Conservation (phyloP, 1,140 invertebrate species). For the Cecropterus lyciades region DNA sequence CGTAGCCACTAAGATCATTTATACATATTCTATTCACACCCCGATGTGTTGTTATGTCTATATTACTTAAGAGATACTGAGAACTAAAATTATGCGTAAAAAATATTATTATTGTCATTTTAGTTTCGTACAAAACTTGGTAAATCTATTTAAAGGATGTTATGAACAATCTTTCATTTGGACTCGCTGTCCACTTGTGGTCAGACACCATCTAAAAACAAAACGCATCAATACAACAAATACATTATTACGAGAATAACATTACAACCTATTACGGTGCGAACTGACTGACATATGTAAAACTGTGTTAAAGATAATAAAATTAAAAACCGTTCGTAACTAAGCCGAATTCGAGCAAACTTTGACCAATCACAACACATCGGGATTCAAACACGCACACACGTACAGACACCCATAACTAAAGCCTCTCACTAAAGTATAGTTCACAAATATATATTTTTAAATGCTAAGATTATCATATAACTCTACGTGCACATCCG, state of each 20-base stretch:
- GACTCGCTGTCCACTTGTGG: no score
- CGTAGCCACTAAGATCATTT: conserved; percentile 17
- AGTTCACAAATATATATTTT: conserved; percentile 47
- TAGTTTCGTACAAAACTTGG: no score
- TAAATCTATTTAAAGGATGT: no score
- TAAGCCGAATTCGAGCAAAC: conserved; percentile 1
- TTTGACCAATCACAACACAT: conserved; percentile 11
- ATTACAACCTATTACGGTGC: no score
- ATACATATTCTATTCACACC: conserved; percentile 5
- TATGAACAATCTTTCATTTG: no score
- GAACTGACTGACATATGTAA: neutral
- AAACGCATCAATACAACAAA: no score
- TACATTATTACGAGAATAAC: no score
- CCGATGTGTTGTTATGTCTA: conserved; percentile 5
- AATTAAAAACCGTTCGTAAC: neutral
- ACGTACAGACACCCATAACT: conserved; percentile 39
- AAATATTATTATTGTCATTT: no score
- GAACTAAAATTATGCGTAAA: no score
- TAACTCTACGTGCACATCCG: conserved; percentile 41
- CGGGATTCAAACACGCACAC: conserved; percentile 18
- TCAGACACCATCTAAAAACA: no score
- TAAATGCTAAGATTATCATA: conserved; percentile 48
- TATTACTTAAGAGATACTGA: no score
- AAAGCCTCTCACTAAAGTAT: conserved; percentile 54
- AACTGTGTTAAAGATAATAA: neutral